Evolutionary conservation across 2,797 vertebrate species (phyloP), one percentile per base, ranked within the genome.

Genomic region (Bradypus variegatus): DNA sequence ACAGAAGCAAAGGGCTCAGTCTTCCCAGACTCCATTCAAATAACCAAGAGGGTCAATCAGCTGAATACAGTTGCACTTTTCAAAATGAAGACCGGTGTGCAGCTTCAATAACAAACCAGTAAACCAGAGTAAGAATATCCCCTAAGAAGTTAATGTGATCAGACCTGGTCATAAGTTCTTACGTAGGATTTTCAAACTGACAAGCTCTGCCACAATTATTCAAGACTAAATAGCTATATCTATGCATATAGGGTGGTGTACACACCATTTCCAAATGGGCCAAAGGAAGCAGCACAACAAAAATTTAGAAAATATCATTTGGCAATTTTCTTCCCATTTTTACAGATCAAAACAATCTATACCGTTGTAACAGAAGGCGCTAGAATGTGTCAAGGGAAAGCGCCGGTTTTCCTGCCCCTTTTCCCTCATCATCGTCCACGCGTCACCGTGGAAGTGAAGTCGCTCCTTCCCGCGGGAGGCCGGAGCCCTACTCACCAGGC

Each of bases 401-500:
- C 14, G 9, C 19, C 8, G 12, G 1, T 10, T 12, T 2, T 1
- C 13, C 15, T 25, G 23, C 19, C 27, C 27, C 10, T 50, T 65
- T 2, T 16, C 23, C 16, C 50, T 15, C 33, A 3, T 45, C 36
- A 15, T 16, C 15, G 13, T 25, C n/a, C 19, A 50, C 8, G 25
- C 36, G 10, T 13, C 69, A 70, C 33, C 36, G 5, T 2, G 16
- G 27, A 53, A 7, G 45, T 69, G 45, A 69, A 67, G 38, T 72
- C n/a, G 53, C 41, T 27, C 9, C 76, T 73, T 23, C 50, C 10
- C 5, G 16, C 15, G 2, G 1, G 10, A 0, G 7, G 23, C 14
- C 2, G 9, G 12, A 9, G 38, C 70, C 2, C 16, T 78, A 98
- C 98, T 99, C 97, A 99, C 98, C 98, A 99, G 97, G 86, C 98